These are phyloP conservation scores for Zaprionus inermis DNA, from an alignment of 1,140 invertebrate species.

Conservation along the genomic window DNA sequence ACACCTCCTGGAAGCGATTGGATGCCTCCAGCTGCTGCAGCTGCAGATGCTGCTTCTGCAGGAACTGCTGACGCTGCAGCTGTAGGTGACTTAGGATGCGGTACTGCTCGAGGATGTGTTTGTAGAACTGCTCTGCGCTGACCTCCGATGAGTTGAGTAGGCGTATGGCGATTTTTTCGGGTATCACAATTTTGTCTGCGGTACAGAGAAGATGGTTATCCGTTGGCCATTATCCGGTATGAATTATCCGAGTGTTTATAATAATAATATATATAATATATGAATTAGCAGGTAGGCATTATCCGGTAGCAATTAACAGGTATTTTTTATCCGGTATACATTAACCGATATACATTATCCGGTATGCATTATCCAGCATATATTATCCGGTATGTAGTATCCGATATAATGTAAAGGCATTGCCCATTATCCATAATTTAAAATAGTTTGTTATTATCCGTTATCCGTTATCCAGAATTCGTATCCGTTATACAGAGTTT, in stretches of 20 bases:
- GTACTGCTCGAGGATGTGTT: conserved; percentile 80
- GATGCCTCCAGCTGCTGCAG: conserved; percentile 77
- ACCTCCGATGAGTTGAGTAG: conserved; percentile 82
- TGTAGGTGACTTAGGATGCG: conserved; percentile 76
- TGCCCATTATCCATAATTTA: not conserved
- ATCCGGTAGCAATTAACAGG: not conserved
- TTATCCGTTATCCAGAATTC: not conserved
- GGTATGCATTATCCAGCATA: not conserved
- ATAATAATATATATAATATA: no score
- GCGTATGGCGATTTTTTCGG: conserved; percentile 83
- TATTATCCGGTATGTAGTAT: not conserved
- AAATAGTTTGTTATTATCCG: no score
- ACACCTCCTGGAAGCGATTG: conserved; percentile 80
- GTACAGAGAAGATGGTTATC: not conserved
- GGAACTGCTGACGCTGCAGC: conserved; percentile 72
- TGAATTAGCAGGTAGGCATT: not conserved
- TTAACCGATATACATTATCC: not conserved
- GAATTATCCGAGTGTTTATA: not conserved
- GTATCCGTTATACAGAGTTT: no score
- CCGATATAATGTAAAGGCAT: no score
- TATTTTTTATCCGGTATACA: not conserved
- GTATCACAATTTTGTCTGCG: conserved; percentile 84
- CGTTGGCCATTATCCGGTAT: not conserved
- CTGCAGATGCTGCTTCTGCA: conserved; percentile 78
- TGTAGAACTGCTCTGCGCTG: conserved; percentile 82